phyloP scores from a whole-genome alignment of 2,113 vertebrate species.

The Hyaena hyaena region DNA sequence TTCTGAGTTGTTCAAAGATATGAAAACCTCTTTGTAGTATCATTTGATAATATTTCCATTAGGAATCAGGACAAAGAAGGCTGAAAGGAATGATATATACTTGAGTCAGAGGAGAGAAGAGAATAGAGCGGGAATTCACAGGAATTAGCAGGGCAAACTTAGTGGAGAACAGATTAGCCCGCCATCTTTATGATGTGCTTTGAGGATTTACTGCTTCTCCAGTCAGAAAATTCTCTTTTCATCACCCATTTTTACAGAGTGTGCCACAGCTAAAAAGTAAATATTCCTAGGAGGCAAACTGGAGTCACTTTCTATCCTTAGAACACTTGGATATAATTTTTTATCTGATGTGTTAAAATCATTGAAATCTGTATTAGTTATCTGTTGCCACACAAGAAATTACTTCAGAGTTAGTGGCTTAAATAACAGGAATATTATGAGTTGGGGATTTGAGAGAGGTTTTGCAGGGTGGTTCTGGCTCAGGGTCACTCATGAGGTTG shows the following conservation, averaged over 20 bases:
- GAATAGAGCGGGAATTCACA: background rate
- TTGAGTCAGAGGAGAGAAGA: background rate
- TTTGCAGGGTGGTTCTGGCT: background rate
- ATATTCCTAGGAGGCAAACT: background rate
- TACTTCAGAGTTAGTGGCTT: background rate
- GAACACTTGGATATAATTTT: background rate
- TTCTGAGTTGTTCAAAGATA: slow-evolving; percentile 5
- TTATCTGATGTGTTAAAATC: background rate
- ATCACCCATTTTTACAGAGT: background rate
- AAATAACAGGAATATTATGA: background rate
- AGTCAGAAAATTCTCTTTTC: background rate
- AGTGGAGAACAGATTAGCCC: background rate
- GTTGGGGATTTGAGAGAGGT: background rate
- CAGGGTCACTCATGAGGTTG: background rate
- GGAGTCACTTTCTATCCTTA: background rate
- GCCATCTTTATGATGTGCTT: background rate
- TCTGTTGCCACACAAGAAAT: background rate
- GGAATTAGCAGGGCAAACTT: background rate
- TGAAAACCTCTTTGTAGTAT: background rate
- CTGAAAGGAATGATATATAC: background rate
- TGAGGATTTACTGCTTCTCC: background rate
- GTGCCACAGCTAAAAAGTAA: background rate
- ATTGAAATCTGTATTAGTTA: background rate
- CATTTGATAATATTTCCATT: background rate
- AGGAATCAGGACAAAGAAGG: background rate